Base-by-base conservation (phyloP, 2,888 invertebrate genomes). In the Mesorhabditis sp. region DNA sequence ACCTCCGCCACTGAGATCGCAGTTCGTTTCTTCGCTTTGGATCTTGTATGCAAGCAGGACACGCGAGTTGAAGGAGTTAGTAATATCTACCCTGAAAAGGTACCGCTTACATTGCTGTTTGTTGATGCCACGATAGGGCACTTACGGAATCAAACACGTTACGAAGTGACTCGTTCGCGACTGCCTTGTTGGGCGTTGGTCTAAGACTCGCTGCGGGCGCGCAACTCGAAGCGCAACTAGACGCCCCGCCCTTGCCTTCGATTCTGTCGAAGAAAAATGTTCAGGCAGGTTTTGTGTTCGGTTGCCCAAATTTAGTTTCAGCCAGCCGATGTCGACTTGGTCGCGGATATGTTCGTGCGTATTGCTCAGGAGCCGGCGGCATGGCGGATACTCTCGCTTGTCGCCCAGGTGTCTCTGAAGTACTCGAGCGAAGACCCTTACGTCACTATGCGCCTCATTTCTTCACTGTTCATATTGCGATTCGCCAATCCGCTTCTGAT, bases 401-500 rank as follows among this genome's bases (percentile, higher is more conserved):
- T 50, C 58, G 58, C 58, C 58, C n/a, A 10, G n/a, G 58, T 50
- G 7, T 10, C 58, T 50, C 58, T 10, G n/a, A n/a, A 50, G 7
- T n/a, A 50, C 10, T n/a, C 7, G 10, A 10, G 10, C 7, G 58
- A 50, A n/a, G 58, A 50, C n/a, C 58, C 58, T 50, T 50, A 13
- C n/a, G 10, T 50, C 10, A 50, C 58, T 13, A 50, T 50, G 58
- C 58, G 58, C 7, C 7, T 50, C 7, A 10, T 50, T 50, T 10
- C 58, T 50, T 50, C 58, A 50, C n/a, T 62, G 15, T 62, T n/a
- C 41, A 28, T 62, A n/a, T 15, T 62, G 41, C 63, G 63, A 28
- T 62, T 62, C 41, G 63, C 63, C n/a, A 62, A 62, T 15, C 63
- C 63, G n/a, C 7, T n/a, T 28, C 41, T 62, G 63, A 6, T 62